Base-by-base conservation (phyloP, 1,140 invertebrate species). In the Drosophila varians region DNA sequence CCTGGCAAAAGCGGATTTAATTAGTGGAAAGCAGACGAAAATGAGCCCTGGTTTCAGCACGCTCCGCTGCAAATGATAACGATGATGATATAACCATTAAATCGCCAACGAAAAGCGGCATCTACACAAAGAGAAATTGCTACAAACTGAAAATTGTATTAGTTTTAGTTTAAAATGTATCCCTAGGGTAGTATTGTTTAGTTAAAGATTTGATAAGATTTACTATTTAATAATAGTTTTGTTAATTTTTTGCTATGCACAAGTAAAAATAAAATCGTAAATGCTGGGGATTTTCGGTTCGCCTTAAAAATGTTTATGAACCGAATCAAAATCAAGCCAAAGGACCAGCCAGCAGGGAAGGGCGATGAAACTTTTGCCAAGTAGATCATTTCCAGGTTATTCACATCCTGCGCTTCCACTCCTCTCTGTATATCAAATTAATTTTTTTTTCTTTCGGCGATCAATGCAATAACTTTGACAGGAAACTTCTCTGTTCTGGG, bases 31-130 rank as follows among this genome's bases (percentile, higher is more conserved):
- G 58, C 52, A 46, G 40, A 40, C 46, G 45, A 23, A 57, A 31
- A 40, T 56, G 49, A 8, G 23, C 28, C 42, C 12, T 55, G 64
- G 34, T 48, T 31, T 12, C 45, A 51, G 64, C 48, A 66, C 56
- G 64, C 64, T 54, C 16, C 68, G 57, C 69, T 46, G 23, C 11
- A 12, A 36, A 46, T 46, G 60, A 38, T 61, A 64, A 64, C 42
- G 60, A 52, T 68, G 47, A 53, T 45, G 62, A 49, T 45, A 62
- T 54, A 46, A 66, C 7, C 77, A 73, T 80, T 52, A 82, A 80
- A 73, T 77, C 48, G 48, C 45, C 46, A 42, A 31, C 51, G 36
- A 49, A 74, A 56, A 45, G 58, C 28, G 14, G 34, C 68, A 31
- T 65, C 31, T 57, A 58, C 57, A 25, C 25, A 42, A 21, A 19